Base-by-base conservation (phyloP, 1,140 invertebrate species). In the Maconellicoccus hirsutus region DNA sequence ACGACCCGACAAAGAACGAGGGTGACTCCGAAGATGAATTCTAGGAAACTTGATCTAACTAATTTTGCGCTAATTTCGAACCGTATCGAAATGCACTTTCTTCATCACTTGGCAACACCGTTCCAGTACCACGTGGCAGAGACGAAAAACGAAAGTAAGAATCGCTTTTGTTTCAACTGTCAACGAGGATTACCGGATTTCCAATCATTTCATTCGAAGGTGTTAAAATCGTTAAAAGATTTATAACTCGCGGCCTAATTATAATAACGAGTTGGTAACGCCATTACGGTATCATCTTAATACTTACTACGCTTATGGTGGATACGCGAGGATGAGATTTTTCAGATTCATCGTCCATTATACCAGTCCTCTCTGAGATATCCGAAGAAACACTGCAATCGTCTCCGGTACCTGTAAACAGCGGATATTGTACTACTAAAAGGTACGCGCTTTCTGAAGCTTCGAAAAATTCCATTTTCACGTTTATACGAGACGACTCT, bases 221-320 rank as follows among this genome's bases (percentile, higher is more conserved):
- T 33, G 29, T 33, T 33, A 33, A 33, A 33, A 33, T 33, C 29
- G 12, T 33, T 33, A 33, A 33, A 33, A 33, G 3, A 33, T 12
- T 33, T 3, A 33, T 33, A 33, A 33, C 29, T 33, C 29, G 29
- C 12, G 29, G 29, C 29, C 12, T 33, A 33, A 33, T 33, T 33
- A 33, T 33, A 33, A 33, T 12, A 33, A 33, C 29, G 12, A 33
- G 29, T 12, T 33, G 29, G n/a, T n/a, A n/a, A n/a, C n/a, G n/a
- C n/a, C n/a, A n/a, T 33, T 33, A 33, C n/a, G 42, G n/a, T 16
- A 52, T 52, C n/a, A 52, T 16, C n/a, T 52, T 52, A 7, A 75
- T 78, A 82, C 69, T 66, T 73, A 70, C 73, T 79, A 78, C 39
- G 25, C 61, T 66, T 10, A 66, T 19, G 21, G 61, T 66, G 6